Conservation (phyloP, 2,888 invertebrate genomes). For the Alloscopus bannaensis region DNA sequence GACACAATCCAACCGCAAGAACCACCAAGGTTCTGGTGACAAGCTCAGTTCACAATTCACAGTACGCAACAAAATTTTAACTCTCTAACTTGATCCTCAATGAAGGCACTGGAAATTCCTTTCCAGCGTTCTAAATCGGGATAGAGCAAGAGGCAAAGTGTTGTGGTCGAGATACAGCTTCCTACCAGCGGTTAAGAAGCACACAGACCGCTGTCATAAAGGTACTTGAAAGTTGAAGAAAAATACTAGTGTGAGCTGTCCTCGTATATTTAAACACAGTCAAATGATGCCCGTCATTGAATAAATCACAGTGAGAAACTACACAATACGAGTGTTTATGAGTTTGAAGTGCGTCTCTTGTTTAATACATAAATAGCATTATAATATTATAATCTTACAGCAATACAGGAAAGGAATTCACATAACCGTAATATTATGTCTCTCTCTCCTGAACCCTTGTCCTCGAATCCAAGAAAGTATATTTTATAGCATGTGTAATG, state of each 20-base stretch:
- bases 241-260: too few relatives aligned
- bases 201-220: too few relatives aligned
- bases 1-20: background rate
- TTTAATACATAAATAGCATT: background rate
- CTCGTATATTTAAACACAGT: too few relatives aligned
- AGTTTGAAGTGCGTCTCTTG: background rate
- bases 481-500: background rate
- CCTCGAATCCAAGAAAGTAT: background rate
- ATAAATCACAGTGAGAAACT: too few relatives aligned
- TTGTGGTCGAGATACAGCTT: too few relatives aligned
- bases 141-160: too few relatives aligned
- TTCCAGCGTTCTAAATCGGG: background rate
- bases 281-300: too few relatives aligned
- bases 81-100: background rate
- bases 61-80: background rate
- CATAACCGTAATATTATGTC: slow-evolving; percentile 1
- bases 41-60: background rate
- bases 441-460: slow-evolving; percentile 2
- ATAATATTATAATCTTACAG: slow-evolving; percentile 5
- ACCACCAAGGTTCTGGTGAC: background rate
- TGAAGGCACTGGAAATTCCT: background rate
- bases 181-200: too few relatives aligned
- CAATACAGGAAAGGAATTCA: background rate
- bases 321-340: background rate
- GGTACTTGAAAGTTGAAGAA: too few relatives aligned